A percentile compares a stretch with the other conserved stretches of the same genome.
These are phyloP conservation scores for Drosophila ochracea DNA, from an alignment of 2,888 invertebrate species.

Conservation along the genomic window DNA sequence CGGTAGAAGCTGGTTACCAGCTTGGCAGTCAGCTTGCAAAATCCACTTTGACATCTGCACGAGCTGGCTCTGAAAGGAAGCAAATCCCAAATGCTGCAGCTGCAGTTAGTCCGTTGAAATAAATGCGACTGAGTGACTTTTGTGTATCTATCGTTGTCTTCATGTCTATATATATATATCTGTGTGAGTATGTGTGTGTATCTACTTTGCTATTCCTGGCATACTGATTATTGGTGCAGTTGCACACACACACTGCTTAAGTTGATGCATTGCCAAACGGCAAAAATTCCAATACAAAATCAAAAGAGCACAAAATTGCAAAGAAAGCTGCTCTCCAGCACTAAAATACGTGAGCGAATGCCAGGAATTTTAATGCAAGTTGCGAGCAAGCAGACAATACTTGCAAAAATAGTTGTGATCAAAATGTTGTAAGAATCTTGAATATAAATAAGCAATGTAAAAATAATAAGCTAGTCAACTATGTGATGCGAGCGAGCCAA, in stretches of 20 bases:
- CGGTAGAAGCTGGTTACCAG: neutral
- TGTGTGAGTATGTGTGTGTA: neutral
- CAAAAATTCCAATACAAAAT: conserved; percentile 45
- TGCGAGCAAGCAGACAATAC: conserved; percentile 20
- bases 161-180: neutral
- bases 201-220: conserved; percentile 1
- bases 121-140: conserved; percentile 40
- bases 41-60: conserved; percentile 45
- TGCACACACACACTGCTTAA: conserved; percentile 18
- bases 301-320: conserved; percentile 33
- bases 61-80: conserved; percentile 16
- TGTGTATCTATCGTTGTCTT: conserved; percentile 1
- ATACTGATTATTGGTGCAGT: conserved; percentile 53
- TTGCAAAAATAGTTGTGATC: conserved; percentile 28
- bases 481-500: neutral
- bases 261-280: conserved; percentile 43
- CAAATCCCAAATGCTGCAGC: conserved; percentile 31
- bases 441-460: neutral
- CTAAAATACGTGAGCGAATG: conserved; percentile 34
- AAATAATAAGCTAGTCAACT: neutral
- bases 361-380: conserved; percentile 40
- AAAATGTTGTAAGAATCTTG: conserved; percentile 11
- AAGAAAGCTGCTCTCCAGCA: conserved; percentile 10
- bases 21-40: conserved; percentile 25
- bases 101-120: conserved; percentile 18